phyloP scores from a whole-genome alignment of 2,797 vertebrate genomes.

The Chromis chromis region DNA sequence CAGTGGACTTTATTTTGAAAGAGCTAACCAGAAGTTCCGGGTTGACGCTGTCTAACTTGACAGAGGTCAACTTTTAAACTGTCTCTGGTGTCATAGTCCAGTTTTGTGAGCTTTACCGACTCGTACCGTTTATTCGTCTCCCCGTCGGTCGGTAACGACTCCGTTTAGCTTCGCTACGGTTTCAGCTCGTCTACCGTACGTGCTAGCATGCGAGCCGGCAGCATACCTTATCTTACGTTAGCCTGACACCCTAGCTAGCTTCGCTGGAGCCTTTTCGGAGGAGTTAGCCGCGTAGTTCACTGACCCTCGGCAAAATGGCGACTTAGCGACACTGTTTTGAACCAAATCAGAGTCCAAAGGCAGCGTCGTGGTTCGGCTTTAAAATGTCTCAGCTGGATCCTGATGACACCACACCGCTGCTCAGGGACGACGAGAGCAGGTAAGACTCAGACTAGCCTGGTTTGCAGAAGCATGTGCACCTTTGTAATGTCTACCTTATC shows the following conservation, averaged over 20 bases:
- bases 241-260: background rate
- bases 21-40: background rate
- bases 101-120: background rate
- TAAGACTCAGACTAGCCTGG: constrained; percentile 46
- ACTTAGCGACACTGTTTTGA: constrained; percentile 14
- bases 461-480: too few relatives aligned
- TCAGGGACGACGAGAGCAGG: constrained; percentile 78
- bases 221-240: background rate
- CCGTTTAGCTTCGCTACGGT: accelerated
- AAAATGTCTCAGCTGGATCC: constrained; percentile 78
- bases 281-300: constrained; percentile 37
- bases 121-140: background rate
- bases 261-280: background rate
- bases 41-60: accelerated
- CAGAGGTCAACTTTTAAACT: background rate
- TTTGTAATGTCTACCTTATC: too few relatives aligned
- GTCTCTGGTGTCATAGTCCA: constrained; percentile 46
- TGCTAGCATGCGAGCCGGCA: background rate
- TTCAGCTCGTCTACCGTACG: background rate
- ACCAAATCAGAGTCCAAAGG: background rate
- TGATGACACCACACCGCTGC: constrained; percentile 77
- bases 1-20: constrained; percentile 40
- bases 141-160: background rate
- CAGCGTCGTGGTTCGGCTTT: background rate
- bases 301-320: constrained; percentile 52